Conservation (phyloP, 2,113 vertebrate species). For the Casuarius casuarius region DNA sequence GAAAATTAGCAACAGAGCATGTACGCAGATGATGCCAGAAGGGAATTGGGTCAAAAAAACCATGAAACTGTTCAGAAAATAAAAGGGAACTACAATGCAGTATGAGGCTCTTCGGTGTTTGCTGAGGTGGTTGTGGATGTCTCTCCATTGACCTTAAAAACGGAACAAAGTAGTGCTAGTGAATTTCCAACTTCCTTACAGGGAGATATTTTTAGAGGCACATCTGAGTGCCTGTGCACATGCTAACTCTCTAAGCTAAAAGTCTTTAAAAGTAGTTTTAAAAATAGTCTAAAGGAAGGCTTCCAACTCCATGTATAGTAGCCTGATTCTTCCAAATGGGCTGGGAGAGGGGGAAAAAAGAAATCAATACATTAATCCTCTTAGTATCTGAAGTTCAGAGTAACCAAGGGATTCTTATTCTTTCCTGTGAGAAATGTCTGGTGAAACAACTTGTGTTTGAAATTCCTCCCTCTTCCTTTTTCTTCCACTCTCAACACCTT, state of each 20-base stretch:
- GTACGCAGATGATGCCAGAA: neutral
- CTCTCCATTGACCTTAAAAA: neutral
- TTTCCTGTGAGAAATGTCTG: conserved; percentile 31
- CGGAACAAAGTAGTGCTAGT: neutral
- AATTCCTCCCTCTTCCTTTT: conserved; percentile 13
- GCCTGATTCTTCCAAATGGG: neutral
- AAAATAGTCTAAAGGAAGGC: neutral
- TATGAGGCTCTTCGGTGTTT: neutral
- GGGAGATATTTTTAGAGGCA: neutral
- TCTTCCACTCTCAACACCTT: neutral
- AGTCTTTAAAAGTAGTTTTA: neutral
- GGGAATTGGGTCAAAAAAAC: neutral
- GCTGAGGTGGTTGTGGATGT: rapidly evolving
- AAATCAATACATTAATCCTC: conserved; percentile 40
- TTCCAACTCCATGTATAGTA: neutral
- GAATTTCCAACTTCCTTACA: neutral
- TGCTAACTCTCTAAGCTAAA: neutral
- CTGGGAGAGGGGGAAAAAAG: neutral
- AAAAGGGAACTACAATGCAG: neutral
- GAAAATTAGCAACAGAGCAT: neutral
- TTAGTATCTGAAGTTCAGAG: conserved; percentile 23
- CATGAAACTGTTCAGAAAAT: neutral
- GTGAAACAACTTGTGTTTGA: conserved; percentile 2
- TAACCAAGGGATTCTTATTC: conserved; percentile 25
- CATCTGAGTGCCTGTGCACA: neutral